A percentile compares a stretch with the other conserved stretches of the same genome.
phyloP scores from a whole-genome alignment of 2,113 vertebrate genomes.

The Hippocampus comes region DNA sequence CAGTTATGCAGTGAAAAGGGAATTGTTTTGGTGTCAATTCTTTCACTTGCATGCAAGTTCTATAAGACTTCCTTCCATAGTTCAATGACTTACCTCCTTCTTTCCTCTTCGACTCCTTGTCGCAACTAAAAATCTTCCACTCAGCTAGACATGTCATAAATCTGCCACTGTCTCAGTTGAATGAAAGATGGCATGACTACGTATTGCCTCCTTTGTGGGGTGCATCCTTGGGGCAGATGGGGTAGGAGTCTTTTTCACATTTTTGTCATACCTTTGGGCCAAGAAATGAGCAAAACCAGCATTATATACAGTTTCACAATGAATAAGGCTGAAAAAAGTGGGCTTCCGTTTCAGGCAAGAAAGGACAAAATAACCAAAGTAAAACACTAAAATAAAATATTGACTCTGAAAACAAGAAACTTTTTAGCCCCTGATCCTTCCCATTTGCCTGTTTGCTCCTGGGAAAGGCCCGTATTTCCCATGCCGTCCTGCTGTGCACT shows the following conservation, averaged over 20 bases:
- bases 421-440: slow-evolving; percentile 10
- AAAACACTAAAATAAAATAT: background rate
- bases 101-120: slow-evolving; percentile 41
- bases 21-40: slow-evolving; percentile 19
- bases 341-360: no score
- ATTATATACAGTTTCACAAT: background rate
- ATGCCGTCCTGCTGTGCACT: slow-evolving; percentile 67
- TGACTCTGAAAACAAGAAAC: background rate
- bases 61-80: background rate
- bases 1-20: background rate
- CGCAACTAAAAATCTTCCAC: slow-evolving; percentile 57
- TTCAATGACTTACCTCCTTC: background rate
- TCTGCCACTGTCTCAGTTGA: slow-evolving; percentile 57
- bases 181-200: slow-evolving; percentile 68
- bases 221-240: slow-evolving; percentile 29
- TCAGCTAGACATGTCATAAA: slow-evolving; percentile 73
- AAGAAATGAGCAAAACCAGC: background rate
- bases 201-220: slow-evolving; percentile 52
- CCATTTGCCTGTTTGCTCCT: slow-evolving; percentile 57
- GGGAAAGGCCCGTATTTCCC: slow-evolving; percentile 63
- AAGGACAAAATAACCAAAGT: background rate
- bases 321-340: background rate
- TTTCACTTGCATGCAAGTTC: background rate
- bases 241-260: slow-evolving; percentile 12
- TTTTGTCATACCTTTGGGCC: background rate